A percentile compares a stretch with the other conserved stretches of the same genome.
Evolutionary conservation across 2,797 vertebrate genomes (phyloP).

Genomic region (Phrynocephalus vlangalii): DNA sequence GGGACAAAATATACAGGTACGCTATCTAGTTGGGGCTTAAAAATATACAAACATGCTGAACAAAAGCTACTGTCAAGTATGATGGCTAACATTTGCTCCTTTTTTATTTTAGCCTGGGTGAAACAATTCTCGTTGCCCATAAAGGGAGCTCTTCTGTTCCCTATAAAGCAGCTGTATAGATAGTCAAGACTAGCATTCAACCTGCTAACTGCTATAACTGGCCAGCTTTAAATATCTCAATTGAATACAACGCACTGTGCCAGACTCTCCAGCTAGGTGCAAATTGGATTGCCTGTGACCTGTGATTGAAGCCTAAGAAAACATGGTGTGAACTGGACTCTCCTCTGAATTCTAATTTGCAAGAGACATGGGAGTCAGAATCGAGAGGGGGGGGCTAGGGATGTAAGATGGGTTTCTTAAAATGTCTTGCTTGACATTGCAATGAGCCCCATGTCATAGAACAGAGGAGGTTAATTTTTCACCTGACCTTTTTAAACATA

Average conservation of each 20-base stretch:
- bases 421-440: neutral
- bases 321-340: constrained; percentile 18
- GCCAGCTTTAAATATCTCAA: constrained; percentile 11
- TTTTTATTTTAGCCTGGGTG: neutral
- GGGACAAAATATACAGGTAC: neutral
- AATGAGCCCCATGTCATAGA: neutral
- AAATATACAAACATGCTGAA: neutral
- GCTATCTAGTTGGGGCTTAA: neutral
- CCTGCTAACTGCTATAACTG: constrained; percentile 5
- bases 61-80: neutral
- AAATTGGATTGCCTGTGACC: constrained; percentile 17
- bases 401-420: neutral
- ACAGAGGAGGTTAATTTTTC: neutral
- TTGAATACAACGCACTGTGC: constrained; percentile 8
- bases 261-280: constrained; percentile 27
- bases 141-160: neutral
- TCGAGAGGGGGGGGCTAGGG: neutral
- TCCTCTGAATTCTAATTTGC: constrained; percentile 18
- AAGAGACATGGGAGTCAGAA: neutral
- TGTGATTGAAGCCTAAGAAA: constrained; percentile 1
- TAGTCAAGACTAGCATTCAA: neutral
- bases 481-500: neutral
- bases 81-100: neutral
- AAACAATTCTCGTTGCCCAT: neutral
- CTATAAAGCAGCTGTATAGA: neutral